Evolutionary conservation across 2,888 invertebrate species (phyloP).

Genomic region (Carcina quercana): DNA sequence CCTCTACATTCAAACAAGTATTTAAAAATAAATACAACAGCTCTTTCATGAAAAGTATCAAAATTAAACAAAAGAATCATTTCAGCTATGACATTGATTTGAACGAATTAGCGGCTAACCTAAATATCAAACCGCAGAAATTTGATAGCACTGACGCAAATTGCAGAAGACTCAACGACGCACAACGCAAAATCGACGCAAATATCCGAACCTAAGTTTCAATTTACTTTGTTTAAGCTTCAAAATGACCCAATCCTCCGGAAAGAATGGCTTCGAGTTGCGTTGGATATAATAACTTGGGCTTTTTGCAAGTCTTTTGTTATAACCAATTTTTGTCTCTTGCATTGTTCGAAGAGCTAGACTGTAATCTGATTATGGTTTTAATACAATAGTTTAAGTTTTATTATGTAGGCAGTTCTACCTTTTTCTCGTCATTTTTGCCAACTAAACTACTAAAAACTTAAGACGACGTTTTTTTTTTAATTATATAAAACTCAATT

Average conservation of each 20-base stretch:
- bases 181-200: background rate
- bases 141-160: background rate
- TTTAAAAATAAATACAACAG: no score
- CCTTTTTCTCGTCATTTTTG: no score
- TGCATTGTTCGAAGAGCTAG: constrained; percentile 11
- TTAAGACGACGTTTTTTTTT: no score
- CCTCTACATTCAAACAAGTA: no score
- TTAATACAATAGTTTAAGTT: background rate
- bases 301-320: constrained; percentile 33
- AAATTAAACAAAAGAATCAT: no score
- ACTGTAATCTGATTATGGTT: constrained; percentile 13
- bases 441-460: no score
- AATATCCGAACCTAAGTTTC: constrained; percentile 4
- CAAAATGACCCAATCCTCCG: constrained; percentile 25
- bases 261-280: constrained; percentile 30
- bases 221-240: constrained; percentile 9
- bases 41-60: no score
- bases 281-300: constrained; percentile 25
- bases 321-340: constrained; percentile 19
- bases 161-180: background rate
- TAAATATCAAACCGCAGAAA: background rate
- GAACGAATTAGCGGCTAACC: background rate
- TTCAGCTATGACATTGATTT: no score
- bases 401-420: no score
- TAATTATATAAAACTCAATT: no score